Percentiles rank a stretch among this genome's conserved stretches.
phyloP scores from a whole-genome alignment of 2,113 vertebrate species.

The Nesoenas mayeri region DNA sequence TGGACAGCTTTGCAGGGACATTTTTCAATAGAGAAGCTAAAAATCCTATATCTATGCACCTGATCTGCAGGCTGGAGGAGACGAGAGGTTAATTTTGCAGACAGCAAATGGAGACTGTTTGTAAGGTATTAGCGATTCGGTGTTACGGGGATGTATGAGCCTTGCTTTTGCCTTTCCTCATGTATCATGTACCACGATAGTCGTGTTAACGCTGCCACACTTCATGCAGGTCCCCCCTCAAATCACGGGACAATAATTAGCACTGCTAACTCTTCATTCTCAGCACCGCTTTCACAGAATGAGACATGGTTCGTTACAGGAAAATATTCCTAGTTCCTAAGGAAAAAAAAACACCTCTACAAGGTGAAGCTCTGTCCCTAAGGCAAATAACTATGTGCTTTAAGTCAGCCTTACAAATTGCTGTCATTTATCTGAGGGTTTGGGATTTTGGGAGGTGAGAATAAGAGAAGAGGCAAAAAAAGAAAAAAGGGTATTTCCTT shows the following conservation, averaged over 20 bases:
- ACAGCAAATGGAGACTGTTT: neutral
- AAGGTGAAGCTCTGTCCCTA: neutral
- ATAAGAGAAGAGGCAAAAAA: neutral
- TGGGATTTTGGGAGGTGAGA: neutral
- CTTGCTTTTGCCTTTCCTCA: constrained; percentile 26
- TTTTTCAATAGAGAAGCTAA: constrained; percentile 7
- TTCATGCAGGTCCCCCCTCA: neutral
- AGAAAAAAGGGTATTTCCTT: neutral
- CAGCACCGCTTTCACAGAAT: neutral
- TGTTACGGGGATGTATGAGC: neutral
- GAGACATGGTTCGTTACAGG: neutral
- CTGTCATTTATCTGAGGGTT: neutral
- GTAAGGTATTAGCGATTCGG: neutral
- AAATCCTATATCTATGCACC: neutral
- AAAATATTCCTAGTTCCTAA: neutral
- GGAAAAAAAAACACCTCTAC: neutral
- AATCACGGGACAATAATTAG: neutral
- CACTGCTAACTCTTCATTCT: neutral
- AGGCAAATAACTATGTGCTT: neutral
- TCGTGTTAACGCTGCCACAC: neutral
- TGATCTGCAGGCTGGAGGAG: neutral
- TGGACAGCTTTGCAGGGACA: constrained; percentile 9
- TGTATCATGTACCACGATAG: neutral
- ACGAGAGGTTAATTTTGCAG: constrained; percentile 34
- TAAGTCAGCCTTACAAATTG: neutral